Conservation (phyloP, 2,113 vertebrate species). For the Cynopterus brachyotis region DNA sequence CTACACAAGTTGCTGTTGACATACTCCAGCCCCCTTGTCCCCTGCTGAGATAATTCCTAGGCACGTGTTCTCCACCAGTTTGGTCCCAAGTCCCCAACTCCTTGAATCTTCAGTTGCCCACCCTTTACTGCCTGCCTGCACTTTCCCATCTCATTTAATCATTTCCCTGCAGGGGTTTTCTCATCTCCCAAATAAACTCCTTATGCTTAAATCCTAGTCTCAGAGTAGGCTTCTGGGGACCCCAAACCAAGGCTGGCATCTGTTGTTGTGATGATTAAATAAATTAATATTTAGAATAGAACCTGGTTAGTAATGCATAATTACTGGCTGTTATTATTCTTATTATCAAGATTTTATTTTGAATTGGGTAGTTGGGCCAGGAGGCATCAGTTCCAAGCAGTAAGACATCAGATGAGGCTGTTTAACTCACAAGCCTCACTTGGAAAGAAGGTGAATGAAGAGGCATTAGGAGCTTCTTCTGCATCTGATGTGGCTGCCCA, state of each 20-base stretch:
- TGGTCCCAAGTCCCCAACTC: not conserved
- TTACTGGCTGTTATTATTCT: not conserved
- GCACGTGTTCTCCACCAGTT: not conserved
- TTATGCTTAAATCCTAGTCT: not conserved
- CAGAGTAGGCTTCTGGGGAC: not conserved
- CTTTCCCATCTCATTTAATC: not conserved
- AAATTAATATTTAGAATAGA: not conserved
- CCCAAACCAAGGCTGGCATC: not conserved
- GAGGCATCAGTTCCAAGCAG: not conserved
- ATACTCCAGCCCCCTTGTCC: not conserved
- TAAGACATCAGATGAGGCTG: not conserved
- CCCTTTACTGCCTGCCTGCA: not conserved
- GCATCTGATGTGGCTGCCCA: not conserved
- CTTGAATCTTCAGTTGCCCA: not conserved
- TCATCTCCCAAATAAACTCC: not conserved
- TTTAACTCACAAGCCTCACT: not conserved
- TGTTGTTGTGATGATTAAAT: not conserved
- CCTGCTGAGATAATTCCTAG: not conserved
- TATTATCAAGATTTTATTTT: not conserved
- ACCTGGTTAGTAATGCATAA: not conserved
- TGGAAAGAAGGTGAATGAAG: not conserved
- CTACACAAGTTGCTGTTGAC: fast-evolving
- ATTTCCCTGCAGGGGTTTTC: not conserved
- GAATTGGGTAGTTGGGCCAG: not conserved
- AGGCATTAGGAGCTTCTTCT: not conserved